Percentiles rank a stretch among this genome's conserved stretches.
Evolutionary conservation across 2,888 invertebrate genomes (phyloP).

Genomic region (Zaprionus bogoriensis): DNA sequence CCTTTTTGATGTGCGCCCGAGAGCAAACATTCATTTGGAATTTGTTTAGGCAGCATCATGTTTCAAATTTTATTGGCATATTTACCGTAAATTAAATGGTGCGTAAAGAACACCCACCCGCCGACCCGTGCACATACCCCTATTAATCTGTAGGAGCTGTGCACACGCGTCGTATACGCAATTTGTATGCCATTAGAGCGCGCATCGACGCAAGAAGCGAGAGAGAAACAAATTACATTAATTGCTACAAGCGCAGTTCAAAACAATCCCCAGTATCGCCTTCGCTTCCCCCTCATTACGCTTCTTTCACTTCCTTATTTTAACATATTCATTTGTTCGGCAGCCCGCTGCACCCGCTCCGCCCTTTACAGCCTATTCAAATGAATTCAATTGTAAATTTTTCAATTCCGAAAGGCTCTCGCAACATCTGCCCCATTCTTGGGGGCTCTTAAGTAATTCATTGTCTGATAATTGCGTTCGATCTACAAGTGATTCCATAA

Average conservation of each 20-base stretch:
- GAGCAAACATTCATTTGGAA: conserved; percentile 60
- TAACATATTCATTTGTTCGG: conserved; percentile 45
- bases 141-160: conserved; percentile 17
- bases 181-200: conserved; percentile 57
- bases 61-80: conserved; percentile 74
- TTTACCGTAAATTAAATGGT: conserved; percentile 75
- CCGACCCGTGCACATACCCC: conserved; percentile 17
- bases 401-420: conserved; percentile 22
- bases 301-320: conserved; percentile 11
- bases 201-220: conserved; percentile 11
- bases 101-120: conserved; percentile 48
- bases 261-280: conserved; percentile 3
- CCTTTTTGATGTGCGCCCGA: conserved; percentile 18
- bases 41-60: conserved; percentile 54
- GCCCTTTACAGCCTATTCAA: conserved; percentile 1
- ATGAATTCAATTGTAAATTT: conserved; percentile 63
- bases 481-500: conserved; percentile 37
- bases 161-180: conserved; percentile 63
- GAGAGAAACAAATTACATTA: conserved; percentile 66
- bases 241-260: conserved; percentile 54
- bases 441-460: conserved; percentile 25
- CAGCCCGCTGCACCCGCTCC: background rate
- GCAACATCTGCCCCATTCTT: conserved; percentile 32
- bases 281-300: background rate
- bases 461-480: conserved; percentile 63